Base-by-base conservation (phyloP, 2,797 vertebrate species). In the Mormyrops attenuatus region DNA sequence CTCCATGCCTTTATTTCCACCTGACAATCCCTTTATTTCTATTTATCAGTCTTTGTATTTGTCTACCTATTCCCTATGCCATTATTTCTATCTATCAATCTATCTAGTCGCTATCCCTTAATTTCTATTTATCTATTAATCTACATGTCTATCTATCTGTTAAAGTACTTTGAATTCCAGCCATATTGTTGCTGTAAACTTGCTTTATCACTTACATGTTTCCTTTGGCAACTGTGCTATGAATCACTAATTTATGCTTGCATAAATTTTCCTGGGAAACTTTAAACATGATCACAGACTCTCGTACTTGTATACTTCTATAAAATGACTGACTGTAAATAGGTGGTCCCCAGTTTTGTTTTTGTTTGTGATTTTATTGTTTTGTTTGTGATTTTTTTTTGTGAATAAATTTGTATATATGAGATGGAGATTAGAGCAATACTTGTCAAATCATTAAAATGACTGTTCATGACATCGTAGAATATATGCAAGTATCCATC, bases 351-450 rank as follows among this genome's bases (percentile, higher is more conserved):
- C 82, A 89, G 57, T 63, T 89, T 49, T 89, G 52, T 84, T 86
- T 34, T 49, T 84, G 84, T 85, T 85, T 63, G n/a, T 50, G 52
- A 85, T 85, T 84, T 60, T 60, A 84, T 82, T 89, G 69, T 80
- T 85, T 63, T 26, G 84, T 85, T 85, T 63, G n/a, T 34, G 38
- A 85, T 89, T 85, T 57, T 41, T 41, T 60, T 82, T 63, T 89
- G 34, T 88, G 57, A 44, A 22, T 88, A 34, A 9, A 47, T 66
- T 60, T 60, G 52, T 89, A 6, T 38, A n/a, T 20, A 89, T 22
- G 44, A 26, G 47, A 85, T 85, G 49, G n/a, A 30, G 82, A 85
- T 11, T 49, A 85, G 22, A 85, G 22, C n/a, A 13, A 85, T 85
- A 49, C 22, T 22, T 85, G 13, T 52, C 41, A 80, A 80, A 47